Evolutionary conservation across 2,113 vertebrate genomes (phyloP), one percentile per base, ranked within the genome.

Genomic region (Paratilapia polleni): DNA sequence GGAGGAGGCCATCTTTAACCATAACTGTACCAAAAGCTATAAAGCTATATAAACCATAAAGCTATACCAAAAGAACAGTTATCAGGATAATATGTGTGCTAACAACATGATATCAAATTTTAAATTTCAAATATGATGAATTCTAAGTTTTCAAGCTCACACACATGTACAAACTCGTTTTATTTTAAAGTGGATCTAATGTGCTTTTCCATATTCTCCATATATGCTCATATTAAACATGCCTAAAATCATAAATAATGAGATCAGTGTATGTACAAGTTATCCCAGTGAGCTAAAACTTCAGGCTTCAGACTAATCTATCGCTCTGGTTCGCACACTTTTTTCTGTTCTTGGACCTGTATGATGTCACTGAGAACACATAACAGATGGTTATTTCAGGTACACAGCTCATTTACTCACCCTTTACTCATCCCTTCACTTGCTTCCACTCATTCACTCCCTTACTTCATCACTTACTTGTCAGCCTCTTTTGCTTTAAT

Each of bases 401-500:
- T 0, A 0, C 24, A 13, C 0, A 31, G 66, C 43, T 52, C 43
- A 57, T 49, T 78, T 19, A 11, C 8, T 60, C 10, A 13, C 0
- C 19, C 57, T 38, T 28, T 47, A n/a, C n/a, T 58, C 56, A 15
- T 19, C 26, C 79, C 47, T 7, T 77, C 79, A 54, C 14, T 31
- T 24, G 1, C 26, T 1, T 4, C 24, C 62, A 13, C 19, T 34
- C 19, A 68, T 14, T 52, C 10, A 5, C 26, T 64, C 10, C 8
- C 14, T 54, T 2, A 52, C 66, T n/a, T 36, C n/a, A 75, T 62
- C 47, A 38, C 15, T 75, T 60, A 84, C 41, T 41, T 15, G 14
- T 61, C 77, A 19, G 9, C 20, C 10, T 58, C 22, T 38, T 20
- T 49, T 3, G 54, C 60, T 64, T 63, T 58, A 31, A 56, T 74